These are phyloP conservation scores for Sinosuthora webbiana DNA, from an alignment of 2,113 vertebrate genomes.

Conservation along the genomic window DNA sequence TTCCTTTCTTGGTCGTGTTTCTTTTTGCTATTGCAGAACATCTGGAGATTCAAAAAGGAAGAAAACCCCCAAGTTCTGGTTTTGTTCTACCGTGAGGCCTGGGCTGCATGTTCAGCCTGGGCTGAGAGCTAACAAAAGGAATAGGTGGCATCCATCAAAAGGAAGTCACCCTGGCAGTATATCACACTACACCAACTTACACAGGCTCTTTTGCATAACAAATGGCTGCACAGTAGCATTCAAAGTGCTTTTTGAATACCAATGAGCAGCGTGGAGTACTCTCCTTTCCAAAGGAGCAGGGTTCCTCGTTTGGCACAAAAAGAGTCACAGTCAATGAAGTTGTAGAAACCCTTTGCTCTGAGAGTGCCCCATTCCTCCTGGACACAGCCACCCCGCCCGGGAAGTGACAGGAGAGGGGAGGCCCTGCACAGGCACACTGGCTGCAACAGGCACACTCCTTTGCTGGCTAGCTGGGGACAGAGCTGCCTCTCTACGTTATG, in stretches of 20 bases:
- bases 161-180: slow-evolving; percentile 38
- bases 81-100: not conserved
- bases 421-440: not conserved
- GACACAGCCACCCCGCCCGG: not conserved
- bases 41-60: not conserved
- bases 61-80: not conserved
- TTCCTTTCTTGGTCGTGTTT: not conserved
- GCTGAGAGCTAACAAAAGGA: slow-evolving; percentile 39
- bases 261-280: slow-evolving; percentile 30
- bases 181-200: slow-evolving; percentile 33
- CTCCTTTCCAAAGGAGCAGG: not conserved
- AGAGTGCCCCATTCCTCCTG: not conserved
- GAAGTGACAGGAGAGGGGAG: not conserved
- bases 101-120: not conserved
- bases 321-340: not conserved
- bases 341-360: not conserved
- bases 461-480: not conserved
- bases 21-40: not conserved
- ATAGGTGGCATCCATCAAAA: slow-evolving; percentile 56
- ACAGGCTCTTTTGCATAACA: slow-evolving; percentile 64
- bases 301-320: slow-evolving; percentile 17
- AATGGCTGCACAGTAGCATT: slow-evolving; percentile 59
- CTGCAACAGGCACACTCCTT: not conserved
- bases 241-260: slow-evolving; percentile 49
- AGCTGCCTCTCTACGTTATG: not conserved